Evolutionary conservation across 2,888 invertebrate genomes (phyloP).

Genomic region (Chouioia cunea): DNA sequence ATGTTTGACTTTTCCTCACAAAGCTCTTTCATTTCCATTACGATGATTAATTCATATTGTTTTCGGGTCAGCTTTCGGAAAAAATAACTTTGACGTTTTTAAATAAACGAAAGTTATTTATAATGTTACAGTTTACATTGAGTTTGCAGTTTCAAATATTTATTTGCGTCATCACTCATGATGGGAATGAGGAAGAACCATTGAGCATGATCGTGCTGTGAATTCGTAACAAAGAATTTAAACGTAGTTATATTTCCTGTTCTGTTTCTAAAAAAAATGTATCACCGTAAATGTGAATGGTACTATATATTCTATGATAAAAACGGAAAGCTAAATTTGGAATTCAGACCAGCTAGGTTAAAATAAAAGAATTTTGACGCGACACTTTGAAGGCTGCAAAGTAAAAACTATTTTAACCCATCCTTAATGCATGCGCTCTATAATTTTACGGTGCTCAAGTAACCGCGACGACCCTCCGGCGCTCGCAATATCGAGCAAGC

Average conservation of each 20-base stretch:
- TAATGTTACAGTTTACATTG: no score
- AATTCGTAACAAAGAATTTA: background rate
- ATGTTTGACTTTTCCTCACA: no score
- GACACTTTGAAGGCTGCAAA: background rate
- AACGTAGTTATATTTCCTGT: background rate
- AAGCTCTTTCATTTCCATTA: no score
- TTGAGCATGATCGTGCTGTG: no score
- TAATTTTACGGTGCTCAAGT: slow-evolving; percentile 26
- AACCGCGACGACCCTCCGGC: slow-evolving; percentile 18
- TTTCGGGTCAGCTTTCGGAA: no score
- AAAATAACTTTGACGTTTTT: no score
- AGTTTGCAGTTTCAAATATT: no score
- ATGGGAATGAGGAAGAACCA: no score
- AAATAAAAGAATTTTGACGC: slow-evolving; percentile 23
- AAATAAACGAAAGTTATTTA: no score
- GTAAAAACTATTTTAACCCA: slow-evolving; percentile 23
- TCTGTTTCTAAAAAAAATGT: slow-evolving; percentile 3
- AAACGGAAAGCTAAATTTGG: slow-evolving; percentile 10
- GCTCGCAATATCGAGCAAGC: slow-evolving; percentile 24
- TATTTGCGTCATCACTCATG: no score
- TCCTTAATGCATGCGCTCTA: slow-evolving; percentile 22
- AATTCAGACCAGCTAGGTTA: slow-evolving; percentile 14
- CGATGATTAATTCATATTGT: no score
- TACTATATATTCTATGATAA: slow-evolving; percentile 8
- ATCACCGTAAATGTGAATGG: slow-evolving; percentile 1